These are phyloP conservation scores for Agonum fuliginosum DNA, from an alignment of 2,888 invertebrate species.

Conservation along the genomic window DNA sequence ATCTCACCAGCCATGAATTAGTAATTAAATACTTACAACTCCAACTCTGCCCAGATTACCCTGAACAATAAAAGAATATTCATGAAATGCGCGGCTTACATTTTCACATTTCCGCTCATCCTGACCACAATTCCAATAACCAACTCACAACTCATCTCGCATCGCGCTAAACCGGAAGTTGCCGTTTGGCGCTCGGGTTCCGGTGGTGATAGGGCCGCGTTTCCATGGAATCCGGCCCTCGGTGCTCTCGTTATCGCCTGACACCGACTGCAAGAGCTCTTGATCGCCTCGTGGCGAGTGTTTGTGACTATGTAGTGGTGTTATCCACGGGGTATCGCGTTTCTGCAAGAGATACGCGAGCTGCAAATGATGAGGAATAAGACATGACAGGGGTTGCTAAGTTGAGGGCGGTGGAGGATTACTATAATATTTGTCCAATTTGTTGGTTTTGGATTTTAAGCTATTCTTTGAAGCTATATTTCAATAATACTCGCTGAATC, in stretches of 20 bases:
- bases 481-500: no score
- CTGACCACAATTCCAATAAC: slow-evolving; percentile 18
- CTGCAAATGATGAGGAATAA: not conserved
- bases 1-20: no score
- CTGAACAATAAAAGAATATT: no score
- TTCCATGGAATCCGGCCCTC: slow-evolving; percentile 27
- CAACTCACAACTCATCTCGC: slow-evolving; percentile 9
- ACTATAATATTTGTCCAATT: not conserved
- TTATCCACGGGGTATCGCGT: not conserved
- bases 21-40: no score
- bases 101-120: not conserved
- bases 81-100: not conserved
- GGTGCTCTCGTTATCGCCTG: slow-evolving; percentile 18
- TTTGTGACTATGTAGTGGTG: not conserved
- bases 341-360: not conserved
- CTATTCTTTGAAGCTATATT: no score
- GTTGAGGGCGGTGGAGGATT: not conserved
- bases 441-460: not conserved
- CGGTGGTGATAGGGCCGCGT: slow-evolving; percentile 24
- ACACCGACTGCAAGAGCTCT: not conserved
- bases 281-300: not conserved
- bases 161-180: slow-evolving; percentile 24
- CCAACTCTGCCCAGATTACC: no score
- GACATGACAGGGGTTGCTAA: not conserved
- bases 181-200: slow-evolving; percentile 31